phyloP scores from a whole-genome alignment of 2,113 vertebrate genomes.

The Gorsachius goisagi region DNA sequence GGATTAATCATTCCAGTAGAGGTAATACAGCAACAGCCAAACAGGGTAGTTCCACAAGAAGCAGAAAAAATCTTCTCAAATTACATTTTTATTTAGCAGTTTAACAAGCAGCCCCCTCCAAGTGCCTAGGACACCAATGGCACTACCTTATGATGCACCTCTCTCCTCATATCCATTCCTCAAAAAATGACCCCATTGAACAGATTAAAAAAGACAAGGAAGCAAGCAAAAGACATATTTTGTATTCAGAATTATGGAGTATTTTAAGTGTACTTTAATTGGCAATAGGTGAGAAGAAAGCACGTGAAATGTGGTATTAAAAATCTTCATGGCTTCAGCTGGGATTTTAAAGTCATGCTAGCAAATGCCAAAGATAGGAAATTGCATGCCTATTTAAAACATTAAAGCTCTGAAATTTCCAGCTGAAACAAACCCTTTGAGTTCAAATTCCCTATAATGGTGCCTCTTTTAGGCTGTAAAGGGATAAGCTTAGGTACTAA shows the following conservation, averaged over 20 bases:
- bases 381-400: neutral
- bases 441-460: neutral
- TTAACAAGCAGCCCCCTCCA: neutral
- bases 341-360: neutral
- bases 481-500: neutral
- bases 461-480: neutral
- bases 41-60: neutral
- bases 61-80: neutral
- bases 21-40: neutral
- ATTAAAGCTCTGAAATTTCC: neutral
- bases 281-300: neutral
- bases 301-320: neutral
- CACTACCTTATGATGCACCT: neutral
- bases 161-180: neutral
- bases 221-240: neutral
- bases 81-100: neutral
- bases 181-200: neutral
- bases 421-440: neutral
- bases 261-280: neutral
- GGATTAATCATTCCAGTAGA: neutral
- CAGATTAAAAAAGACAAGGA: neutral
- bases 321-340: neutral
- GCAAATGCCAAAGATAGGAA: neutral
- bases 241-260: neutral
- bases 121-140: neutral